phyloP scores from a whole-genome alignment of 1,140 invertebrate genomes.

The Mactra quadrangularis region DNA sequence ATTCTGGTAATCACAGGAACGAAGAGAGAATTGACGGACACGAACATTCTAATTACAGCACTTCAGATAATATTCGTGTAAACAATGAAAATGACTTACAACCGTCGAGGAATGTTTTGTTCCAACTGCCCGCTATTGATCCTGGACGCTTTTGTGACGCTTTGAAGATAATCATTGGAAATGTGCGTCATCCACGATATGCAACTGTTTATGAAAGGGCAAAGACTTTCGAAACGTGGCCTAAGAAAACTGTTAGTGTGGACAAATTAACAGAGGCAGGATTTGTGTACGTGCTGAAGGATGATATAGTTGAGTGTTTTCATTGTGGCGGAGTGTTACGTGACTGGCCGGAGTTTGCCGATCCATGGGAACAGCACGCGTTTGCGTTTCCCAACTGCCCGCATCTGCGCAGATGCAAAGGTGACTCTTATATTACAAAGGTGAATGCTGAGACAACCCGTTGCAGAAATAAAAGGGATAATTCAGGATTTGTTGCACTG shows the following conservation, averaged over 20 bases:
- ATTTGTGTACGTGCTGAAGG: slow-evolving; percentile 15
- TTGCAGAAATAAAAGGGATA: too few species aligned
- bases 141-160: not conserved
- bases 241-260: not conserved
- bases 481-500: too few species aligned
- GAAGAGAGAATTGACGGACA: too few species aligned
- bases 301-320: slow-evolving; percentile 36
- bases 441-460: slow-evolving; percentile 1
- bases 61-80: too few species aligned
- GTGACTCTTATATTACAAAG: slow-evolving; percentile 1
- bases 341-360: slow-evolving; percentile 6
- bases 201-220: not conserved
- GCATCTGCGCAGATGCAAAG: slow-evolving; percentile 15
- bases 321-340: slow-evolving; percentile 20
- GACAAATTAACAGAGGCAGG: not conserved
- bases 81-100: too few species aligned
- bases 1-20: too few species aligned
- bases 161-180: not conserved
- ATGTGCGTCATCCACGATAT: not conserved
- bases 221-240: slow-evolving; percentile 3
- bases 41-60: too few species aligned
- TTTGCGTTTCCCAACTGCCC: not conserved
- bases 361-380: slow-evolving; percentile 38
- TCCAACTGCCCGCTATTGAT: not conserved
- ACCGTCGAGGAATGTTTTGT: not conserved